Conservation (phyloP, 1,140 invertebrate species). For the Sarcophaga peregrina region DNA sequence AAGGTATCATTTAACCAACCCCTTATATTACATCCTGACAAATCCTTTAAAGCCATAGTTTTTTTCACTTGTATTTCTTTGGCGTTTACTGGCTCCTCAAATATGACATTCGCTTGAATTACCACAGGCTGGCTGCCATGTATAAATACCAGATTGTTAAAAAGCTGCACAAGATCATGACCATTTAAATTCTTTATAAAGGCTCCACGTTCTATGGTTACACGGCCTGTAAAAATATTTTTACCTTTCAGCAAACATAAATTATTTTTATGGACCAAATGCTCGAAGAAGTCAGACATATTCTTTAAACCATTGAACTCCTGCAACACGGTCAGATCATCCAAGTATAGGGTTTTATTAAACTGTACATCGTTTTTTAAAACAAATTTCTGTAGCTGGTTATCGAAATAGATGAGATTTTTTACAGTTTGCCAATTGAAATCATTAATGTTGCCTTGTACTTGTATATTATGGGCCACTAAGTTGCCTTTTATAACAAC, state of each 20-base stretch:
- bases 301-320: slow-evolving; percentile 41
- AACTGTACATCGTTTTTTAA: slow-evolving; percentile 47
- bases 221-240: slow-evolving; percentile 56
- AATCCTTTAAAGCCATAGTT: slow-evolving; percentile 40
- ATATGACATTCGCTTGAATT: slow-evolving; percentile 50
- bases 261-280: slow-evolving; percentile 53
- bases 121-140: slow-evolving; percentile 34
- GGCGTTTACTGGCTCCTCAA: slow-evolving; percentile 47
- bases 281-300: slow-evolving; percentile 49
- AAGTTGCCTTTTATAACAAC: slow-evolving; percentile 51
- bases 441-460: slow-evolving; percentile 49
- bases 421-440: slow-evolving; percentile 40
- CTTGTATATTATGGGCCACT: slow-evolving; percentile 46
- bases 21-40: slow-evolving; percentile 53
- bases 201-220: slow-evolving; percentile 50
- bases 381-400: slow-evolving; percentile 45
- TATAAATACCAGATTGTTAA: slow-evolving; percentile 48
- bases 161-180: slow-evolving; percentile 37
- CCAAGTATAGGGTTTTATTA: slow-evolving; percentile 1
- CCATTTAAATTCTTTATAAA: slow-evolving; percentile 51
- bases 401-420: slow-evolving; percentile 49
- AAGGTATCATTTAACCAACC: slow-evolving; percentile 57
- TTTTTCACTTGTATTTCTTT: slow-evolving; percentile 35
- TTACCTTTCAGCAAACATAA: slow-evolving; percentile 38
- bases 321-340: slow-evolving; percentile 52